Evolutionary conservation across 2,888 invertebrate species (phyloP).

Genomic region (Ormia ochracea): DNA sequence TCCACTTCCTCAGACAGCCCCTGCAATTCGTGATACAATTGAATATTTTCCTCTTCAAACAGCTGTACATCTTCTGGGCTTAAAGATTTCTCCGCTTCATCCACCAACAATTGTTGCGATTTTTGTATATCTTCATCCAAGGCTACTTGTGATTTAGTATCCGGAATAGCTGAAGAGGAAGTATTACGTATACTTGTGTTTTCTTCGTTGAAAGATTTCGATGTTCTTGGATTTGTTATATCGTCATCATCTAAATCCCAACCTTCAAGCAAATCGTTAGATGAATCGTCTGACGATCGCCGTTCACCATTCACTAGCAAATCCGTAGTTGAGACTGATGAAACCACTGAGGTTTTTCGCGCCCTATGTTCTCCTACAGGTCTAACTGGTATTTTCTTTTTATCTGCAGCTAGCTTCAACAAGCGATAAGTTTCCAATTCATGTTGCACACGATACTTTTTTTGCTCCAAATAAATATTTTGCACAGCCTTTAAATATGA

Average conservation of each 20-base stretch:
- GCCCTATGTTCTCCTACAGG: conserved; percentile 68
- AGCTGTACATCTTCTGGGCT: conserved; percentile 93
- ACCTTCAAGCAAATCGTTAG: conserved; percentile 48
- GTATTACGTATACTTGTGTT: not conserved
- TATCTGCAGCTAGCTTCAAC: conserved; percentile 81
- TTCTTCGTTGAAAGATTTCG: conserved; percentile 34
- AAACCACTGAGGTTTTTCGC: conserved; percentile 52
- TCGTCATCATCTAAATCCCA: conserved; percentile 63
- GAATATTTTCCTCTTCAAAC: conserved; percentile 94
- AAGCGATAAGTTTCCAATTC: conserved; percentile 89
- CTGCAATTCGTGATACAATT: conserved; percentile 90
- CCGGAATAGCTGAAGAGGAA: conserved; percentile 14
- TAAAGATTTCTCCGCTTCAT: conserved; percentile 77
- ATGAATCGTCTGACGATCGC: conserved; percentile 23
- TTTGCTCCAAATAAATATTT: conserved; percentile 91
- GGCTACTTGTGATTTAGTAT: conserved; percentile 67
- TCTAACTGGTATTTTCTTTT: conserved; percentile 72
- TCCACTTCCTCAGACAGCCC: conserved; percentile 93
- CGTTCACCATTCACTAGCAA: conserved; percentile 41
- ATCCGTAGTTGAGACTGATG: conserved; percentile 70
- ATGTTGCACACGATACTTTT: conserved; percentile 90
- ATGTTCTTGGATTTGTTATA: conserved; percentile 26
- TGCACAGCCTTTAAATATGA: conserved; percentile 90
- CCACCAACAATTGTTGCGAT: conserved; percentile 70
- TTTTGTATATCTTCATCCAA: conserved; percentile 74